Evolutionary conservation across 37 sponge, comb jelly and placozoan genomes (phyloP), one percentile per base, ranked within the genome.

Genomic region (Tethya wilhelma): DNA sequence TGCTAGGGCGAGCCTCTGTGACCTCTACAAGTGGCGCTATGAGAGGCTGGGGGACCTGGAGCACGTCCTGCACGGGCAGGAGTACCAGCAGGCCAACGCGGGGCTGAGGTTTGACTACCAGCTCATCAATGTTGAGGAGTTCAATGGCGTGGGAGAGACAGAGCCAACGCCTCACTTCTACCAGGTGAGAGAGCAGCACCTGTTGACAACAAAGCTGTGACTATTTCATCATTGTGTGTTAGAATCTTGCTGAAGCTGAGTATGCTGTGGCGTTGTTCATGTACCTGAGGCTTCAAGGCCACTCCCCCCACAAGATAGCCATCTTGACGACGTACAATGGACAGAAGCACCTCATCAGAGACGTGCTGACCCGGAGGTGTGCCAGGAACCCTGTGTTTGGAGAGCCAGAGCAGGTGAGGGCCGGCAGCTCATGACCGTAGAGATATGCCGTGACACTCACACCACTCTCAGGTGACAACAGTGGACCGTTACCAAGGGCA

Each of bases 271-370:
- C 93, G 17, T 37, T 90, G 64, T 98, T 89, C 91, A 98, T 98
- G 99, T 96, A 92, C 95, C 92, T 98, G 96, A 75, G 97, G 59
- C 92, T 98, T 17, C 96, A 93, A 73, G 99, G 99, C 62, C 96
- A 98, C 68, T 93, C 97, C 29, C 91, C 94, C 1, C 93, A 96
- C 41, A 89, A 93, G 84, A 96, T 98, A 11, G 84, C 99, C 43
- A 98, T 98, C n/a, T 91, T 98, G 64, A 98, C 97, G 57, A 98
- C 99, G 40, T 98, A 98, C 84, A 98, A 98, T 86, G 99, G 99
- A 17, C 99, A 98, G 91, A 98, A 98, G 71, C 99, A 98, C 76
- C 84, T 98, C 34, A 96, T 98, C 41, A 53, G 99, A 59, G 99
- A 98, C 73, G 95, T 98, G 2, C 89, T 98, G 33, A 63, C 87